These are phyloP conservation scores for Ptyas mucosa DNA, from an alignment of 2,113 vertebrate species.

Conservation along the genomic window DNA sequence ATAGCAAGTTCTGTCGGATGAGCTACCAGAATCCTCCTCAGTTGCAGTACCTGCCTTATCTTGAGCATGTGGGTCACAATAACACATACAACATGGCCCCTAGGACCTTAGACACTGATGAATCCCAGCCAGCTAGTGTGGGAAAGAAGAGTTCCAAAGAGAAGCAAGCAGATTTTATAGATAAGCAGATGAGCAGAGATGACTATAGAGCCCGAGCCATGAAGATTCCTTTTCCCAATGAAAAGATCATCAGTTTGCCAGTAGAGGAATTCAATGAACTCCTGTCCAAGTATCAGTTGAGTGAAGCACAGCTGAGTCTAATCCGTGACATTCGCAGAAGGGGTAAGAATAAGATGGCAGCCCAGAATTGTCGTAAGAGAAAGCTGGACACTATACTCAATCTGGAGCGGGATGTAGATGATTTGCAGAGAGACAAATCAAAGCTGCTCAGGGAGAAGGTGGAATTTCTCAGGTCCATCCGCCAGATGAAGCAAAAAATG, in stretches of 20 bases:
- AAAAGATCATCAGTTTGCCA: conserved; percentile 96
- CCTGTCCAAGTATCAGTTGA: conserved; percentile 92
- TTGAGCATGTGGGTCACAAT: conserved; percentile 92
- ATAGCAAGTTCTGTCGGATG: conserved; percentile 97
- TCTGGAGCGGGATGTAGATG: conserved; percentile 93
- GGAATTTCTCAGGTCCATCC: conserved; percentile 89
- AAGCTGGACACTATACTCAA: conserved; percentile 97
- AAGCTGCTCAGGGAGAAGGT: conserved; percentile 93
- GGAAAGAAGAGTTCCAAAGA: conserved; percentile 81
- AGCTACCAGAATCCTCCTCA: conserved; percentile 91
- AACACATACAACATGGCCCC: conserved; percentile 95
- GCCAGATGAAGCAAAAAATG: conserved; percentile 98
- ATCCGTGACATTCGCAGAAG: conserved; percentile 93
- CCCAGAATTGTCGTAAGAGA: conserved; percentile 97
- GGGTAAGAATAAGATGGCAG: conserved; percentile 98
- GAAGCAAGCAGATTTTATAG: conserved; percentile 80
- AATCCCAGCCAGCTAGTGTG: conserved; percentile 63
- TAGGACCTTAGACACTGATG: conserved; percentile 64
- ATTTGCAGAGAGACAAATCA: conserved; percentile 86
- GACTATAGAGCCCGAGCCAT: conserved; percentile 91
- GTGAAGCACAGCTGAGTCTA: conserved; percentile 90
- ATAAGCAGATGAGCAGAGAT: conserved; percentile 92
- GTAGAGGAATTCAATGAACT: conserved; percentile 99
- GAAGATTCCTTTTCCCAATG: conserved; percentile 98
- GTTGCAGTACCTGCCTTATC: conserved; percentile 87